A percentile compares a stretch with the other conserved stretches of the same genome.
These are phyloP conservation scores for Drepanosiphum platanoidis DNA, from an alignment of 2,888 invertebrate genomes.

Conservation along the genomic window DNA sequence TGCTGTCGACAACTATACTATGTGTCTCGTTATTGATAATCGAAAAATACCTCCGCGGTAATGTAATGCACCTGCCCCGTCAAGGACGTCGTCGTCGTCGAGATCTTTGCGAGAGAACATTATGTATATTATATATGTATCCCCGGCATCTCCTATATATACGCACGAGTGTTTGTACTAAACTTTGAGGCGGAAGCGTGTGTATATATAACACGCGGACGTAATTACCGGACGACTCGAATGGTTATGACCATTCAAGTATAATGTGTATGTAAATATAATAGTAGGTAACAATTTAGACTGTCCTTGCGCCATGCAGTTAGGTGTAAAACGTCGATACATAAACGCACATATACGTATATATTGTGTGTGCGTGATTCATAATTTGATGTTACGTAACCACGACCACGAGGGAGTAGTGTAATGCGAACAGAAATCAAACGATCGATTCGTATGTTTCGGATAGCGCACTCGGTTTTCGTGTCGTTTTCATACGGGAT, in stretches of 20 bases:
- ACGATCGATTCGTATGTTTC: background rate
- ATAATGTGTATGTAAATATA: constrained; percentile 10
- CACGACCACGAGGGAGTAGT: background rate
- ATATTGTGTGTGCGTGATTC: too few species aligned
- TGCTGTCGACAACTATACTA: background rate
- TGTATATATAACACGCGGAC: constrained; percentile 16
- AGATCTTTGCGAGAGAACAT: constrained; percentile 14
- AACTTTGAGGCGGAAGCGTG: constrained; percentile 40
- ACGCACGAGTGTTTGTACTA: background rate
- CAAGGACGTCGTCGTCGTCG: constrained; percentile 24
- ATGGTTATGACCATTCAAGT: background rate
- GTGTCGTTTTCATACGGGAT: background rate
- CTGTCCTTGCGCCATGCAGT: constrained; percentile 35
- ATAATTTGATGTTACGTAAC: background rate
- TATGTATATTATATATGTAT: background rate
- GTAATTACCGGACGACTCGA: constrained; percentile 35
- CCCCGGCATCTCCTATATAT: constrained; percentile 11
- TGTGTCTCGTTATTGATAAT: background rate
- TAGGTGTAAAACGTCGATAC: background rate
- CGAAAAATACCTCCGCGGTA: background rate
- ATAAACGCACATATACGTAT: background rate
- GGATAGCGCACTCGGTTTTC: background rate
- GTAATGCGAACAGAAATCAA: background rate
- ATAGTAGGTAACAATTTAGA: background rate
- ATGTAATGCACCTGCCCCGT: background rate